Evolutionary conservation across 2,797 vertebrate species (phyloP).

Genomic region (Alectoris magna): DNA sequence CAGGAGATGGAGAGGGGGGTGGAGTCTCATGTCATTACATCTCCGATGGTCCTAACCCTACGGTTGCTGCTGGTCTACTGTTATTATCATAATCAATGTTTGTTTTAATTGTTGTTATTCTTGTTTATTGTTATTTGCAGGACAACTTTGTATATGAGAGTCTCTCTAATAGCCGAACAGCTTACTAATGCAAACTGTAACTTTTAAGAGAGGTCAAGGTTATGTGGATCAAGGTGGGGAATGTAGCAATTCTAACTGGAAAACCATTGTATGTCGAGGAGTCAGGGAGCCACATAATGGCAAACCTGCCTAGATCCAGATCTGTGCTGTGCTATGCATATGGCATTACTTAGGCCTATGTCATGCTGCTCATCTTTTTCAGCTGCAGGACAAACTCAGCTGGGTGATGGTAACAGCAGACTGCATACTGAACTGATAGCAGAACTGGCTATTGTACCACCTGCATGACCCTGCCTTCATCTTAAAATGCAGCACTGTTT

Average conservation of each 20-base stretch:
- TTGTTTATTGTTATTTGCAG: not conserved
- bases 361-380: not conserved
- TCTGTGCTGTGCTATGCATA: not conserved
- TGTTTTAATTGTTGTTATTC: not conserved
- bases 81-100: not conserved
- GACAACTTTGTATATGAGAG: not conserved
- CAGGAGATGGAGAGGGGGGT: fast-evolving
- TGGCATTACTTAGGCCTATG: not conserved
- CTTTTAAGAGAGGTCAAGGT: not conserved
- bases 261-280: not conserved
- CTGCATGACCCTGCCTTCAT: not conserved
- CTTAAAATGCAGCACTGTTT: not conserved
- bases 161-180: not conserved
- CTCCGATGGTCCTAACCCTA: not conserved
- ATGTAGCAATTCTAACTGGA: not conserved
- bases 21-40: not conserved
- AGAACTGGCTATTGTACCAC: fast-evolving
- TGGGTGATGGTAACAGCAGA: fast-evolving
- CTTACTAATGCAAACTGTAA: not conserved
- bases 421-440: not conserved
- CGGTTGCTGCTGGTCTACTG: not conserved
- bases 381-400: not conserved
- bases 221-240: not conserved
- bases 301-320: not conserved
- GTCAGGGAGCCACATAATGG: not conserved